phyloP scores from a whole-genome alignment of 2,888 invertebrate species.

The Sinotaia quadrata region DNA sequence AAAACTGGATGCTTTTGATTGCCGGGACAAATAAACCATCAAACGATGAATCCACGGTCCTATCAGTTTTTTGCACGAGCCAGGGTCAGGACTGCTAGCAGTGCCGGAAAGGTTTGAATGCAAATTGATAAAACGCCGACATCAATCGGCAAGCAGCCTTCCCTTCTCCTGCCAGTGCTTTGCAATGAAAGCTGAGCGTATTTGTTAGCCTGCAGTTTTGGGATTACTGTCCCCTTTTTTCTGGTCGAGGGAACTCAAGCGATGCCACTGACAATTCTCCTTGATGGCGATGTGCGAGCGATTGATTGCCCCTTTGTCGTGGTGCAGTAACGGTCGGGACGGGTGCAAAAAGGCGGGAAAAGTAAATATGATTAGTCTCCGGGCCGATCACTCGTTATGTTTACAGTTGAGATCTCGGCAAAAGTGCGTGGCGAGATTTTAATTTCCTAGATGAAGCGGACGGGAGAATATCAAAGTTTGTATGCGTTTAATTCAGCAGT shows the following conservation, averaged over 20 bases:
- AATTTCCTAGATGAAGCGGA: slow-evolving; percentile 56
- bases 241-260: slow-evolving; percentile 33
- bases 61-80: slow-evolving; percentile 25
- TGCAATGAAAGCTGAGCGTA: slow-evolving; percentile 35
- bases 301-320: slow-evolving; percentile 48
- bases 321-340: slow-evolving; percentile 29
- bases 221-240: slow-evolving; percentile 35
- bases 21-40: slow-evolving; percentile 29
- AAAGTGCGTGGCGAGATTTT: slow-evolving; percentile 47
- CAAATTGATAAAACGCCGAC: slow-evolving; percentile 43
- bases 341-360: slow-evolving; percentile 44
- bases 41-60: slow-evolving; percentile 2
- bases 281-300: slow-evolving; percentile 42
- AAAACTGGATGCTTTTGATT: slow-evolving; percentile 23
- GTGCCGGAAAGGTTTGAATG: slow-evolving; percentile 36
- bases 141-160: slow-evolving; percentile 32
- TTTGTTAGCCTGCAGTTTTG: slow-evolving; percentile 36
- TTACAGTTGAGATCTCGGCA: slow-evolving; percentile 45
- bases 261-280: slow-evolving; percentile 35
- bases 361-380: slow-evolving; percentile 51
- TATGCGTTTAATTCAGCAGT: slow-evolving; percentile 51
- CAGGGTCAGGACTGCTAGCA: slow-evolving; percentile 7
- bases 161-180: slow-evolving; percentile 22
- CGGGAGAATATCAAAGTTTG: slow-evolving; percentile 46
- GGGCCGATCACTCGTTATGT: slow-evolving; percentile 47